Evolutionary conservation across 1,140 invertebrate species (phyloP).

Genomic region (Drosophila nannoptera): DNA sequence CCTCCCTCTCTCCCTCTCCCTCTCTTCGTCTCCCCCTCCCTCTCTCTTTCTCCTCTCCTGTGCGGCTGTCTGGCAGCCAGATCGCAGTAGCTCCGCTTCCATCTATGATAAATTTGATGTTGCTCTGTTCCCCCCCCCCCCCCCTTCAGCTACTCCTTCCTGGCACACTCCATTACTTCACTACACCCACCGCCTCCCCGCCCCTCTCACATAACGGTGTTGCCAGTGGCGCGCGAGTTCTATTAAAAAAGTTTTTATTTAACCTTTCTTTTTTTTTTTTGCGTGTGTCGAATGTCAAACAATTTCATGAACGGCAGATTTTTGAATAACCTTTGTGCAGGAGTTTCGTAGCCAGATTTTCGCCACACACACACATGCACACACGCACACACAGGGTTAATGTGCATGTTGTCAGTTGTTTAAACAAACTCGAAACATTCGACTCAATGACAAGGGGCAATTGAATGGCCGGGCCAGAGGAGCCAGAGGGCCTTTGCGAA

Average conservation of each 20-base stretch:
- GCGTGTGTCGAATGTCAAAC: conserved; percentile 48
- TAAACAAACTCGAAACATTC: too few relatives aligned
- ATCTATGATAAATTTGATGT: background rate
- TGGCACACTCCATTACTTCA: too few relatives aligned
- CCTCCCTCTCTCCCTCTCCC: too few relatives aligned
- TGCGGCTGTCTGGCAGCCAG: too few relatives aligned
- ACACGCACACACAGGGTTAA: background rate
- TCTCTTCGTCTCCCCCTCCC: too few relatives aligned
- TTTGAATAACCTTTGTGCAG: conserved; percentile 35
- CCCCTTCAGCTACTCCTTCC: too few relatives aligned
- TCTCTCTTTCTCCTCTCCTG: too few relatives aligned
- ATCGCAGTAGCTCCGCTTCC: background rate
- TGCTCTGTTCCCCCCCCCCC: too few relatives aligned
- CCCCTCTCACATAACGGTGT: background rate
- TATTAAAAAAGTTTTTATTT: conserved; percentile 43
- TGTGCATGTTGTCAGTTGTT: background rate
- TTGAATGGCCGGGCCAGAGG: too few relatives aligned
- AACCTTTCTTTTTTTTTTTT: conserved; percentile 7
- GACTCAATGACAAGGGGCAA: too few relatives aligned
- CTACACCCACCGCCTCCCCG: background rate
- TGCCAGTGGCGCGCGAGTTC: conserved; percentile 5
- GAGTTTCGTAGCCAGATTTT: conserved; percentile 23
- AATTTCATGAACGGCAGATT: conserved; percentile 36
- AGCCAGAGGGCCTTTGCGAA: too few relatives aligned
- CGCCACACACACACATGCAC: background rate